phyloP scores from a whole-genome alignment of 2,113 vertebrate genomes.

The Acanthisitta chloris region DNA sequence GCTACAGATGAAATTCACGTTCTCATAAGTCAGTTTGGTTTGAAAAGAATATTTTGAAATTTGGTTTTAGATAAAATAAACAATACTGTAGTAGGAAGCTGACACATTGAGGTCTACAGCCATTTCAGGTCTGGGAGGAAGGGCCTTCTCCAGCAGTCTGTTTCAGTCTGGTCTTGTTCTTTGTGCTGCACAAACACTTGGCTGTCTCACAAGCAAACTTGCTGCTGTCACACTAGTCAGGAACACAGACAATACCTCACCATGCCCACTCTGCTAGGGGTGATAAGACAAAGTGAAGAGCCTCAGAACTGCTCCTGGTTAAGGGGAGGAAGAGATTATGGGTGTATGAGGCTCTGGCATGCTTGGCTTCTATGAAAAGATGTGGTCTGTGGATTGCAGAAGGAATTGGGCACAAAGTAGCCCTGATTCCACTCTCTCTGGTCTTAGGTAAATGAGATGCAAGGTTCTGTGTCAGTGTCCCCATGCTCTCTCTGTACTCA shows the following conservation, averaged over 20 bases:
- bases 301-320: not conserved
- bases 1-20: not conserved
- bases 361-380: not conserved
- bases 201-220: not conserved
- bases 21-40: not conserved
- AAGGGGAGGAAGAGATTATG: not conserved
- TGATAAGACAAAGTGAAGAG: not conserved
- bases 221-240: not conserved
- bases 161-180: not conserved
- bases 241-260: not conserved
- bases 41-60: not conserved
- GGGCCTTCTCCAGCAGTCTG: not conserved
- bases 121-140: not conserved
- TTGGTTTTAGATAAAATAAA: not conserved
- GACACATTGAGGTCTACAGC: not conserved
- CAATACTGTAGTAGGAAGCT: not conserved
- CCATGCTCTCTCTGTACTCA: too few relatives aligned
- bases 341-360: not conserved
- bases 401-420: not conserved
- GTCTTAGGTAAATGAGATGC: not conserved
- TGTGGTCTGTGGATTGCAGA: not conserved
- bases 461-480: not conserved
- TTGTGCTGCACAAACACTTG: not conserved
- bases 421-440: not conserved
- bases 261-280: fast-evolving